phyloP scores from a whole-genome alignment of 1,140 invertebrate species.

The Parapsyche elsis region DNA sequence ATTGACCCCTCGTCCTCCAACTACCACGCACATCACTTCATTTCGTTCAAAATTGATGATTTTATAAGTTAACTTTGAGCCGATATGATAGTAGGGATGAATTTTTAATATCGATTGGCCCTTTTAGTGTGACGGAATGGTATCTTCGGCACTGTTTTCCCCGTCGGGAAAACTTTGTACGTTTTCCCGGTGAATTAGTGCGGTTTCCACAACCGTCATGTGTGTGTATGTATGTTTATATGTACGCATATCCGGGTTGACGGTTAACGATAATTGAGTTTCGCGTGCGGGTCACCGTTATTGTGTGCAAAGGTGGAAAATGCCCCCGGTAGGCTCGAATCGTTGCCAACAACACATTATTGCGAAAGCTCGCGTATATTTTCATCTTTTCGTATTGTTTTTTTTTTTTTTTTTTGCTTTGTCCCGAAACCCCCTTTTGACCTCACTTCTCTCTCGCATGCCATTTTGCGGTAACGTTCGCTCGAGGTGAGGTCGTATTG shows the following conservation, averaged over 20 bases:
- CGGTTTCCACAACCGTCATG: background rate
- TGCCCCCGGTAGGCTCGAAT: background rate
- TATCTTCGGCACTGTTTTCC: background rate
- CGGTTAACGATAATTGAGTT: conserved; percentile 20
- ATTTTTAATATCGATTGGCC: too few relatives aligned
- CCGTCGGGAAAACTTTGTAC: background rate
- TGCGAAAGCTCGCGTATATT: conserved; percentile 12
- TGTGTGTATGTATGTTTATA: background rate
- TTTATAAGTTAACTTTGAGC: too few relatives aligned
- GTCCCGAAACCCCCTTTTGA: too few relatives aligned
- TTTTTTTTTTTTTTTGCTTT: background rate
- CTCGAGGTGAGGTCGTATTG: background rate
- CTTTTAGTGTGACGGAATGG: too few relatives aligned
- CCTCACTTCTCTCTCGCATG: too few relatives aligned
- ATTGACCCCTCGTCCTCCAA: background rate
- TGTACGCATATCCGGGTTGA: background rate
- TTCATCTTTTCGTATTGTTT: conserved; percentile 5
- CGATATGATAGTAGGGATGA: too few relatives aligned
- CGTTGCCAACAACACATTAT: background rate
- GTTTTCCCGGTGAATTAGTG: conserved; percentile 11
- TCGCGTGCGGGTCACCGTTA: conserved; percentile 15
- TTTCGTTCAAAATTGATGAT: too few relatives aligned
- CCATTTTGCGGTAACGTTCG: too few relatives aligned
- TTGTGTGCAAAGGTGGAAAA: conserved; percentile 14
- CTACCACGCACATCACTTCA: too few relatives aligned